These are phyloP conservation scores for Sprattus sprattus DNA, from an alignment of 2,113 vertebrate genomes.

Conservation along the genomic window DNA sequence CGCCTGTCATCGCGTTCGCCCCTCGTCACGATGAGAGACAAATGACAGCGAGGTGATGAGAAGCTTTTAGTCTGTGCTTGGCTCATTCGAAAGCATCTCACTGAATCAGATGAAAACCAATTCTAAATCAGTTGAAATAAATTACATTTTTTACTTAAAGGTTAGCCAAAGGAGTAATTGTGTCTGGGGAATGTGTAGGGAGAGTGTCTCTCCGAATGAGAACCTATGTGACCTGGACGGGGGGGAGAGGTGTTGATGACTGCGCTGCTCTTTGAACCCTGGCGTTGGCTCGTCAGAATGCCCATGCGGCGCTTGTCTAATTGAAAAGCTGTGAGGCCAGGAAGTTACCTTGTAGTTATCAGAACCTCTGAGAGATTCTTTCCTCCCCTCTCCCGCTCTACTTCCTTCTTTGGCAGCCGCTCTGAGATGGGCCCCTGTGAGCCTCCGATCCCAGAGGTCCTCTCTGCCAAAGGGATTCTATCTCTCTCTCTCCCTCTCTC, in stretches of 20 bases:
- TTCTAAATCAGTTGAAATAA: neutral
- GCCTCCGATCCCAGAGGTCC: neutral
- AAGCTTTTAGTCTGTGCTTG: neutral
- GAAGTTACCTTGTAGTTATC: slow-evolving; percentile 33
- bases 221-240: neutral
- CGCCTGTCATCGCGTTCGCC: neutral
- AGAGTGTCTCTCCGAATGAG: neutral
- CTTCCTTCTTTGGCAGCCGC: slow-evolving; percentile 31
- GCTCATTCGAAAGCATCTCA: neutral
- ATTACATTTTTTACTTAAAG: neutral
- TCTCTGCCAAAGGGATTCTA: slow-evolving; percentile 19
- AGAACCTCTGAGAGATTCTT: neutral
- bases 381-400: slow-evolving; percentile 9
- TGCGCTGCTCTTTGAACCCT: neutral
- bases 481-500: neutral
- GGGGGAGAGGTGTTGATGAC: slow-evolving; percentile 11
- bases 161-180: neutral
- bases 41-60: neutral
- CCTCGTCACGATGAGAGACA: neutral
- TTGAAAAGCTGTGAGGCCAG: slow-evolving; percentile 23
- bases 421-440: neutral
- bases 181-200: neutral
- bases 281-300: neutral
- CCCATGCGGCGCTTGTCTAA: neutral
- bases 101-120: no score